Evolutionary conservation across 1,140 invertebrate genomes (phyloP), one percentile per base, ranked within the genome.

Genomic region (Lamellibrachia luymesi): DNA sequence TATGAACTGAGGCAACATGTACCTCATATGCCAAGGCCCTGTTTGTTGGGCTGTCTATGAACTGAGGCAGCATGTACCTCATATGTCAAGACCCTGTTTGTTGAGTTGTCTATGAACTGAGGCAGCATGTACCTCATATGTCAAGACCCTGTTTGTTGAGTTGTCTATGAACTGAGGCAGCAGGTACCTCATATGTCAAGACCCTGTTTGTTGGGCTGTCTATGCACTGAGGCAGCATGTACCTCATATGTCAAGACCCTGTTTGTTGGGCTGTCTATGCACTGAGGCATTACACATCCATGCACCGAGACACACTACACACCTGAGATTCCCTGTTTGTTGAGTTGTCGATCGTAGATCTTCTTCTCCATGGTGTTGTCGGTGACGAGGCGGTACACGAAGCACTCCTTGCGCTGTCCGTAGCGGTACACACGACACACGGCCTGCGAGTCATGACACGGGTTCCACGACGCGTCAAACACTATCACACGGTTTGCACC

Each of bases 381-480:
- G 94, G 98, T 98, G 52, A 99, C 96, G 92, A 99, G 98, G 94
- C 99, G 97, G 96, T 99, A 99, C 50, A 99, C 97, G 95, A 99
- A 99, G 94, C 99, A 99, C 0, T 98, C 98, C 95, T 99, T 99
- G 93, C 97, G 96, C 95, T 97, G 97, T 22, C 97, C 97, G 95
- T 97, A 99, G 94, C 99, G 97, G 95, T 99, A 99, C 50, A 99
- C 98, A 94, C 99, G 97, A 96, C 99, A 99, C 2, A 99, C 98
- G 92, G 99, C 99, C 94, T 96, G 97, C 8, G 95, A 95, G 94
- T 97, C 97, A 0, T 97, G 93, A 95, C 99, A 99, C n/a, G 99
- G 99, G 97, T 99, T 99, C 99, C 99, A 99, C 4, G 98, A 99
- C 80, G 99, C 99, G 97, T 99, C 99, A 95, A 99, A 98, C 52